These are phyloP conservation scores for Apostichopus leukothele DNA, from an alignment of 53 echinoderm and acorn worm genomes.

Conservation along the genomic window DNA sequence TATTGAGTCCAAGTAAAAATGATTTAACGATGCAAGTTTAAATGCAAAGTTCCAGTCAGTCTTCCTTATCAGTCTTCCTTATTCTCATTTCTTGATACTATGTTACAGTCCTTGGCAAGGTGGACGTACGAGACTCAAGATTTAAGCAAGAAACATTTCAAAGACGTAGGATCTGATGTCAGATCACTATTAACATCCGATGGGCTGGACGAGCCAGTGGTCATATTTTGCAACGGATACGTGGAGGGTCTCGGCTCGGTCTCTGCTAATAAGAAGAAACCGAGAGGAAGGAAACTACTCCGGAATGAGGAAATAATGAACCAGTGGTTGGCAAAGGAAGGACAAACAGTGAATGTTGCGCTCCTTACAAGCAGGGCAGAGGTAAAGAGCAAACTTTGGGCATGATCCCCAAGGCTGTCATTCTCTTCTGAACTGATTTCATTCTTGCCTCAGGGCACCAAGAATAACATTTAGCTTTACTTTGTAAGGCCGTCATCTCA, in stretches of 20 bases:
- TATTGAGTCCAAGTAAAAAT: no score
- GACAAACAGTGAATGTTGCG: neutral
- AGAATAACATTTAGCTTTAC: no score
- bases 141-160: neutral
- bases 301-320: slow-evolving; percentile 20
- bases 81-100: no score
- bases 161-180: neutral
- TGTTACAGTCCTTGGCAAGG: slow-evolving; percentile 14
- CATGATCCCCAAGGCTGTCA: no score
- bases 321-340: slow-evolving; percentile 12
- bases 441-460: no score
- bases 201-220: neutral
- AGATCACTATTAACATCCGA: neutral
- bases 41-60: no score
- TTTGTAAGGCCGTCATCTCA: no score
- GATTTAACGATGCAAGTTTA: no score
- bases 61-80: no score
- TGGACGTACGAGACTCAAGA: slow-evolving; percentile 27
- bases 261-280: neutral
- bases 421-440: no score
- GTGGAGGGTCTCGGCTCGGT: neutral
- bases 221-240: slow-evolving; percentile 9
- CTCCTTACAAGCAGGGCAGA: neutral
- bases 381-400: neutral
- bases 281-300: neutral